These are phyloP conservation scores for Tipula helvola DNA, from an alignment of 2,888 invertebrate genomes.

Conservation along the genomic window DNA sequence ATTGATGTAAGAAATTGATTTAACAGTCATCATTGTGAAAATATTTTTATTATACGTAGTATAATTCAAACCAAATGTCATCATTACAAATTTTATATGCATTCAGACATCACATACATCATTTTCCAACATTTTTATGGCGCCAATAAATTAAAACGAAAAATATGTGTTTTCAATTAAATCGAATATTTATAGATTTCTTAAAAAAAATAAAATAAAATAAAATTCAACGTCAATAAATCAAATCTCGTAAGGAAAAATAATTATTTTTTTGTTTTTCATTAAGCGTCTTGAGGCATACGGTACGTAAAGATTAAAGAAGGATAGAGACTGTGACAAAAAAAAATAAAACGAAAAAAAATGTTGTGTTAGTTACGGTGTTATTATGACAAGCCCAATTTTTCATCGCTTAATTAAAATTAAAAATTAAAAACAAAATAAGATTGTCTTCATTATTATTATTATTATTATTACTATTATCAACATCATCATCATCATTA, in stretches of 20 bases:
- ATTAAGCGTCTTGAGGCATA: background rate
- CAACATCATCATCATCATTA: background rate
- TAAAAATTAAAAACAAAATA: background rate
- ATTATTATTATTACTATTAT: background rate
- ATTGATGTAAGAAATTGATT: background rate
- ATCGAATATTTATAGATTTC: background rate
- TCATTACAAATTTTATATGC: background rate
- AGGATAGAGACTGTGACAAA: background rate
- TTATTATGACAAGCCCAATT: background rate
- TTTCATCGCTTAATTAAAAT: background rate
- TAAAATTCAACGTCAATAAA: background rate
- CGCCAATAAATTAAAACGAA: background rate
- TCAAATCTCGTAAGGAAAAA: background rate
- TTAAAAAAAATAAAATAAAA: background rate
- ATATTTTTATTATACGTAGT: background rate
- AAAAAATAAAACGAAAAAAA: background rate
- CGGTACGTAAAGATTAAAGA: background rate
- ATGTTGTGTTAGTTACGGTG: background rate
- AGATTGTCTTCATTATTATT: background rate
- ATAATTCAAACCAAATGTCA: background rate
- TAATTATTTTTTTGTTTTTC: background rate
- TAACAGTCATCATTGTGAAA: background rate
- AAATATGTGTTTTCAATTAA: background rate
- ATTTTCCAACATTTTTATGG: background rate
- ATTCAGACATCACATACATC: background rate